Evolutionary conservation across 2,797 vertebrate genomes (phyloP), one percentile per base, ranked within the genome.

Genomic region (Chaetodon trifasciatus): DNA sequence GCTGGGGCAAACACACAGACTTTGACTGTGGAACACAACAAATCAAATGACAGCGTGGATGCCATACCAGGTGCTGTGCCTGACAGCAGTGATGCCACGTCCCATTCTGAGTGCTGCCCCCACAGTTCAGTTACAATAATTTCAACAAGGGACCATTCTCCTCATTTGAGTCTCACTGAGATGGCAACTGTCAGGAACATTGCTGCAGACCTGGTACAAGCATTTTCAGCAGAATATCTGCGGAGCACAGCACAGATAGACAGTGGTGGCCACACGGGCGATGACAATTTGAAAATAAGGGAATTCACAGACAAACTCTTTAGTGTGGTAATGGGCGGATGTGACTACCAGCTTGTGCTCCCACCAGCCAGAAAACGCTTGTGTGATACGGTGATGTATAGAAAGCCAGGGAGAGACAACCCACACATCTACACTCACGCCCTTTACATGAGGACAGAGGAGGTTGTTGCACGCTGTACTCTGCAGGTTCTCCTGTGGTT

Each of bases 391-490:
- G 5, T 73, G 13, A 42, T 47, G n/a, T 52, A 28, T 9, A 32
- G 37, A 24, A 15, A 32, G 35, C 35, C 32, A 28, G 24, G 0
- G 28, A 24, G 8, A 35, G 28, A 1, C 2, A 24, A 60, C 55
- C 8, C 12, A 35, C 9, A 9, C 35, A 12, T 68, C 1, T 0
- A 39, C 0, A 11, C 21, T 47, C 57, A 47, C 2, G 4, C 0
- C n/a, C 47, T 77, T 46, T 62, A 77, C n/a, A 19, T 77, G 66
- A 69, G 57, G 58, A 77, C 66, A 53, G 74, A 62, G 39, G 74
- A 77, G 58, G 16, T 77, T 11, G 28, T 77, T 24, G 2, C 24
- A 37, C 66, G 49, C n/a, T 62, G 74, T 47, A 56, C 28, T 55
- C 1, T 39, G 19, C 46, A 76, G 32, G 19, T 42, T 68, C 35